Base-by-base conservation (phyloP, 2,797 vertebrate species). In the Scyliorhinus canicula region DNA sequence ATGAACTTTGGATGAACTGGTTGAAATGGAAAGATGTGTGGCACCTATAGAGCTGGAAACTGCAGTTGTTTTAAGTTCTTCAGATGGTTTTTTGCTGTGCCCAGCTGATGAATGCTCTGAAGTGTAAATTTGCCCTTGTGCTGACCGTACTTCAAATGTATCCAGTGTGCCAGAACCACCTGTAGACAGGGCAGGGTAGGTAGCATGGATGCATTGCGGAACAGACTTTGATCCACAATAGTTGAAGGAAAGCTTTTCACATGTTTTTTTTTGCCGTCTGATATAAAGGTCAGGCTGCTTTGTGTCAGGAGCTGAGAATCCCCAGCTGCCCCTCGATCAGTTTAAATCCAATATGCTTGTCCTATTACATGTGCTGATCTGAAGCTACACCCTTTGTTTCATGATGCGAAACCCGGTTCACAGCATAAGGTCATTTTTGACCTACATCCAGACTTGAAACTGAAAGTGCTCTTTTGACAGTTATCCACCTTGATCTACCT, bases 1-100 rank as follows among this genome's bases (percentile, higher is more conserved):
- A 40, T 90, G 31, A 55, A 88, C 50, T 88, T 52, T 88, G 35
- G n/a, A 60, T 90, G 52, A 90, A 90, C 86, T 90, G 86, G 55
- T 21, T 90, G 52, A 31, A 86, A 7, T 52, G 85, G 28, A 90
- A 28, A 55, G 28, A 4, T 88, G 85, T 88, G 82, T 52, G 55
- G 4, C 14, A 26, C 63, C 60, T 65, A 14, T 40, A 47, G 63
- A 93, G 63, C 24, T 31, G 44, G 63, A 67, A 69, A 60, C 55
- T 90, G 85, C 0, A 8, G 26, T 9, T 86, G 52, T 47, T 85
- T 2, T 14, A 16, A 88, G 85, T 26, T 88, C 28, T 90, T 67
- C 91, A 93, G 63, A 67, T 65, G 21, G 40, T 28, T 65, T n/a
- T n/a, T 40, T 55, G 86, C 31, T 21, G 52, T 90, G 31, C 52